A percentile compares a stretch with the other conserved stretches of the same genome.
Conservation (phyloP, 2,113 vertebrate species). For the Neofelis nebulosa region DNA sequence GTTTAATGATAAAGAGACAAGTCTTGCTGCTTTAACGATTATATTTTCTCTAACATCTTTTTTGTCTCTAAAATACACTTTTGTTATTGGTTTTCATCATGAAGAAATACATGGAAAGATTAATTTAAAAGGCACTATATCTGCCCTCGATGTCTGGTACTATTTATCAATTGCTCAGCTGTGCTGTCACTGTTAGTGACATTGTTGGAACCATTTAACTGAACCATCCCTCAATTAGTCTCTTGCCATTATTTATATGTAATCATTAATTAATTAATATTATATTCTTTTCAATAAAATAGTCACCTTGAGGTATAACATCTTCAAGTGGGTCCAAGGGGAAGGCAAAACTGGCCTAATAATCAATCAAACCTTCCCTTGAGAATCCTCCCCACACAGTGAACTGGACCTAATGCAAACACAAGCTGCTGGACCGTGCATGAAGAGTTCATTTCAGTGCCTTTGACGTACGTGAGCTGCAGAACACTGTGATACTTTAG, state of each 20-base stretch:
- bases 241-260: conserved; percentile 75
- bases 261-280: conserved; percentile 78
- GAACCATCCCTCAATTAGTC: conserved; percentile 72
- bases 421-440: background rate
- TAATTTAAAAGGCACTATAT: conserved; percentile 67
- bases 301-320: conserved; percentile 65
- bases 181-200: conserved; percentile 49
- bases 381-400: background rate
- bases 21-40: conserved; percentile 63
- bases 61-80: conserved; percentile 22
- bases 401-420: background rate
- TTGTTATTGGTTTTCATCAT: conserved; percentile 69
- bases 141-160: conserved; percentile 37
- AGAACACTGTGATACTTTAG: background rate
- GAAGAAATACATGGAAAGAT: background rate
- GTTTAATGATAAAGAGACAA: conserved; percentile 37
- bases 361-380: conserved; percentile 11
- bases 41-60: conserved; percentile 41
- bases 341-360: conserved; percentile 49
- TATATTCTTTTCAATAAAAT: conserved; percentile 72
- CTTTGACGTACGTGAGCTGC: background rate
- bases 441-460: background rate
- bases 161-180: conserved; percentile 66
- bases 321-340: conserved; percentile 62
- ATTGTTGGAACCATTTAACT: conserved; percentile 69